These are phyloP conservation scores for Triplophysa dalaica DNA, from an alignment of 2,113 vertebrate species.

Conservation along the genomic window DNA sequence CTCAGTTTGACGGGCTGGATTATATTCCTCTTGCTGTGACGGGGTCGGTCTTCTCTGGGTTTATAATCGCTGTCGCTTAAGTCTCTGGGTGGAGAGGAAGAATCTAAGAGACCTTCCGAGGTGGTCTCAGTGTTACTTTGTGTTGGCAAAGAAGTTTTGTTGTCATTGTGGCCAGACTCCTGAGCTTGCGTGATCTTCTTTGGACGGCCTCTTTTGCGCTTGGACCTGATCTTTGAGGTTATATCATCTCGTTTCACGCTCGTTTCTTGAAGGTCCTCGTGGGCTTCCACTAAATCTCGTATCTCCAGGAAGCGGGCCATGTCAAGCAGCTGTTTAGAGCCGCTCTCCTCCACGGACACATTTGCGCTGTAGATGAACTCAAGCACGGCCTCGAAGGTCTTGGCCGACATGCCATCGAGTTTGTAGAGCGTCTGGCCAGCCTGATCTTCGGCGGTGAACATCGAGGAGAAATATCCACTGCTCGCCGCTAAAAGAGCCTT, in stretches of 20 bases:
- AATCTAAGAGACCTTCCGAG: conserved; percentile 46
- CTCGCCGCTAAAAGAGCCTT: conserved; percentile 94
- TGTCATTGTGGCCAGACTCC: background rate
- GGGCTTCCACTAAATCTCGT: conserved; percentile 81
- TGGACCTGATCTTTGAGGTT: conserved; percentile 55
- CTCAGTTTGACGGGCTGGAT: conserved; percentile 83
- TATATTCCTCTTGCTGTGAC: conserved; percentile 84
- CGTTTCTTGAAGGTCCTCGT: conserved; percentile 69
- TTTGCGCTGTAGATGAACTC: conserved; percentile 93
- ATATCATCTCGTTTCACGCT: background rate
- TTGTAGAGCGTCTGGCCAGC: conserved; percentile 76
- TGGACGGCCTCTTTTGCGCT: conserved; percentile 85
- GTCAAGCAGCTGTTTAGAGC: conserved; percentile 81
- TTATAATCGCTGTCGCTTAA: conserved; percentile 72
- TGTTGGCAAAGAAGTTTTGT: background rate
- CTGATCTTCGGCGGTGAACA: conserved; percentile 85
- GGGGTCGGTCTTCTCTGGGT: conserved; percentile 67
- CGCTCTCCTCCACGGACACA: conserved; percentile 79
- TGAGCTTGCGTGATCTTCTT: conserved; percentile 69
- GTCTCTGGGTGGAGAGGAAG: conserved; percentile 47
- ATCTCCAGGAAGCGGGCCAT: conserved; percentile 87
- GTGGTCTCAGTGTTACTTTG: background rate
- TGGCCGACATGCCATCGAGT: conserved; percentile 84
- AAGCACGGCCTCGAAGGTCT: conserved; percentile 80
- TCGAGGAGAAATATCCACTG: conserved; percentile 91